Evolutionary conservation across 2,113 vertebrate genomes (phyloP), one percentile per base, ranked within the genome.

Genomic region (Urocynchramus pylzowi): DNA sequence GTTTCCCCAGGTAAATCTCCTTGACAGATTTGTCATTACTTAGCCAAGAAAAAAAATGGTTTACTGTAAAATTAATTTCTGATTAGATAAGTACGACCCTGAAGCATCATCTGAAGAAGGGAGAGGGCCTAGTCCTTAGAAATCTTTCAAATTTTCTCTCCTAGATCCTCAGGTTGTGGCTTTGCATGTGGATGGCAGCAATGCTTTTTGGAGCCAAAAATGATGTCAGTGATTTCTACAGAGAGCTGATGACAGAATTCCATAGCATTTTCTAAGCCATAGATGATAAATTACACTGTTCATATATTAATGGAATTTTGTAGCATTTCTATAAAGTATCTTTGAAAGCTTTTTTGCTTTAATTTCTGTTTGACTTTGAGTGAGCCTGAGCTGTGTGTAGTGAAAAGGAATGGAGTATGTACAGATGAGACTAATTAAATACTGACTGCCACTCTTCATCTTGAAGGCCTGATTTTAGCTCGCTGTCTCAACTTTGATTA

Each of bases 351-450:
- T 94, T 94, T 90, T 91, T 83, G 12, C 85, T 94, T 88, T 80
- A 70, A 85, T 96, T 93, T 89, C 49, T 90, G 27, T 88, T 93
- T 93, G 90, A 65, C 64, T 94, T 84, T 71, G 44, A 75, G 68
- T n/a, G 83, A 91, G 64, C 52, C 80, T 90, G 90, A 89, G 30
- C 56, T 88, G 68, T 88, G 73, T 71, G 14, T 52, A 39, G 63
- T 75, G 79, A 68, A 71, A 81, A 53, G 60, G 39, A 94, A 33
- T 24, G 11, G 82, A 49, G 22, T 74, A 35, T 65, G 35, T 78
- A 28, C 33, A 68, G 79, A 92, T 75, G 83, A 93, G 90, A 68
- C 83, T 92, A 93, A 95, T 96, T 84, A 96, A 96, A 81, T 47
- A 70, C 37, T 80, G 70, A 19, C 64, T 86, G 88, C 67, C 22